A percentile compares a stretch with the other conserved stretches of the same genome.
Evolutionary conservation across 2,797 vertebrate species (phyloP).

Genomic region (Rhynchotus rufescens): DNA sequence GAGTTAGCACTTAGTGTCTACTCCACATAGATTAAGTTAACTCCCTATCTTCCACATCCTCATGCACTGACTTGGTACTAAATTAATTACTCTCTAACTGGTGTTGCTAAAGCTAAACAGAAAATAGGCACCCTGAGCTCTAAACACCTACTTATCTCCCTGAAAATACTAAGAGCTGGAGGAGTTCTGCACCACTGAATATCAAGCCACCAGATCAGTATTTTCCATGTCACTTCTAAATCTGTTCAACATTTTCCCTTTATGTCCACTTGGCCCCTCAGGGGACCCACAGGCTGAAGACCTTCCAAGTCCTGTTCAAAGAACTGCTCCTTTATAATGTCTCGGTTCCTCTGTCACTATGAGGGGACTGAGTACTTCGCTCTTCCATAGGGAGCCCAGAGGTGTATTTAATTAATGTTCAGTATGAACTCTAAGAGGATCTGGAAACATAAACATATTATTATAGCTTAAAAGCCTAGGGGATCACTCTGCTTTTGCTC

Average conservation of each 20-base stretch:
- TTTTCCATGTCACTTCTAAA: neutral
- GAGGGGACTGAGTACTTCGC: constrained; percentile 10
- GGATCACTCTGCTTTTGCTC: constrained; percentile 16
- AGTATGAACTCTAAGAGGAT: constrained; percentile 47
- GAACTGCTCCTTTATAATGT: neutral
- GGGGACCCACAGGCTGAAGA: neutral
- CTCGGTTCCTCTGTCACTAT: neutral
- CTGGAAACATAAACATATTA: constrained; percentile 53
- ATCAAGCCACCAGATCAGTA: neutral
- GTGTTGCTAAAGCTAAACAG: neutral
- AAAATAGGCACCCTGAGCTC: neutral
- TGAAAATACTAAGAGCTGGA: neutral
- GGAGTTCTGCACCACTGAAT: neutral
- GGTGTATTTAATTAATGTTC: constrained; percentile 62
- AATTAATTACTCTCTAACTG: neutral
- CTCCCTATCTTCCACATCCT: neutral
- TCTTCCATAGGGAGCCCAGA: constrained; percentile 1
- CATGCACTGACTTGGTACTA: neutral
- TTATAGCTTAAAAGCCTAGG: constrained; percentile 56
- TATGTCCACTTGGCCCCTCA: neutral
- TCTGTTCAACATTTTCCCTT: neutral
- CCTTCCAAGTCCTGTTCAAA: neutral
- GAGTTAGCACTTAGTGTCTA: neutral
- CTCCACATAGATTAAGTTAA: neutral
- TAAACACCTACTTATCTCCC: neutral